Conservation (phyloP, 1,140 invertebrate species). For the Cephus cinctus region DNA sequence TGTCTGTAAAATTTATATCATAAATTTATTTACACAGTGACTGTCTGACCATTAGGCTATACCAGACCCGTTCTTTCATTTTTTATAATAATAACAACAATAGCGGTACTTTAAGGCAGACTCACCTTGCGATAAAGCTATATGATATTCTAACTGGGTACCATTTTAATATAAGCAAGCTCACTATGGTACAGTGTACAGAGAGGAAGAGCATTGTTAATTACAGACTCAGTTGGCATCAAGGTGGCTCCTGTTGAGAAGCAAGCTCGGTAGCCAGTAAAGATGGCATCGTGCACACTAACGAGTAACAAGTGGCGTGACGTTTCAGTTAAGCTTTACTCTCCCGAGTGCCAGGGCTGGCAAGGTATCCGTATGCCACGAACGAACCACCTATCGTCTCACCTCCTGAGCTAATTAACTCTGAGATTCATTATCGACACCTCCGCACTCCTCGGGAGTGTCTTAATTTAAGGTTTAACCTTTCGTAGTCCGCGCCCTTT, state of each 20-base stretch:
- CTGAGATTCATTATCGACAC: slow-evolving; percentile 53
- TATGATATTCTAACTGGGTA: too few relatives aligned
- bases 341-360: background rate
- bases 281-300: slow-evolving; percentile 53
- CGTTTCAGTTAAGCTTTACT: slow-evolving; percentile 51
- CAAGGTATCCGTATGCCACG: slow-evolving; percentile 46
- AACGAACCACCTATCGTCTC: slow-evolving; percentile 41
- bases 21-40: background rate
- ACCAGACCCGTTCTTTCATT: too few relatives aligned
- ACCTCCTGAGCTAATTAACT: slow-evolving; percentile 48
- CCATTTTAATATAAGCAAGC: too few relatives aligned
- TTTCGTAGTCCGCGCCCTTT: too few relatives aligned
- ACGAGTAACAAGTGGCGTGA: slow-evolving; percentile 53
- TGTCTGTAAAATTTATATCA: background rate
- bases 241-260: slow-evolving; percentile 36
- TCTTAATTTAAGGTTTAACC: slow-evolving; percentile 40
- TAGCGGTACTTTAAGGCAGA: too few relatives aligned
- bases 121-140: too few relatives aligned
- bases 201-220: slow-evolving; percentile 37
- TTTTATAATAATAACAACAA: too few relatives aligned
- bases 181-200: background rate
- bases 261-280: slow-evolving; percentile 37
- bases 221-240: slow-evolving; percentile 40
- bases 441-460: slow-evolving; percentile 29
- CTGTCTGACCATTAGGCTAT: too few relatives aligned